Evolutionary conservation across 2,113 vertebrate genomes (phyloP).

Genomic region (Protomyctophum bolini): DNA sequence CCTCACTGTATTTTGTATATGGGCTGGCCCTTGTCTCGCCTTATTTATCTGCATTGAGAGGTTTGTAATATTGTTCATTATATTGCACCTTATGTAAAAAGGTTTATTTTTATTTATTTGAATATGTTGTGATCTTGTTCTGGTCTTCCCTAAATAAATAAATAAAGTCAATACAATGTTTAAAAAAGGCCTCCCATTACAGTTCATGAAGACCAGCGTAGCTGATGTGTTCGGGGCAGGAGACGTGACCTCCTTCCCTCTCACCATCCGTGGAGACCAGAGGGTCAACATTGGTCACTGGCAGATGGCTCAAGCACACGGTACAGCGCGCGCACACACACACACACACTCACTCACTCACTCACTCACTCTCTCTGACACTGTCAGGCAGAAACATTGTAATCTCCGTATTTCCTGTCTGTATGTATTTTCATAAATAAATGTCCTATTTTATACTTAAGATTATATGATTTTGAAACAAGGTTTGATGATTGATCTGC

Average conservation of each 20-base stretch:
- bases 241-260: slow-evolving; percentile 86
- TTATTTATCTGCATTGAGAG: neutral
- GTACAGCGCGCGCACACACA: slow-evolving; percentile 53
- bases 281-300: slow-evolving; percentile 83
- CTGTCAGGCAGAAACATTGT: too few species aligned
- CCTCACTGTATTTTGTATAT: too few species aligned
- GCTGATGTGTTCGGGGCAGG: slow-evolving; percentile 83
- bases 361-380: too few species aligned
- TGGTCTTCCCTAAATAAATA: neutral
- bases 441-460: too few species aligned
- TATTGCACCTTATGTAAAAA: neutral
- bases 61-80: too few species aligned
- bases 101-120: too few species aligned
- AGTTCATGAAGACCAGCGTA: slow-evolving; percentile 87
- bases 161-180: too few species aligned
- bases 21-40: too few species aligned
- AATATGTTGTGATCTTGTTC: neutral
- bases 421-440: too few species aligned
- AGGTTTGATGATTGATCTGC: neutral
- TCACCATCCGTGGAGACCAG: slow-evolving; percentile 69
- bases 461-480: too few species aligned
- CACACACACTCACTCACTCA: neutral
- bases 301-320: slow-evolving; percentile 88
- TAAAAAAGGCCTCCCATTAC: slow-evolving; percentile 2
- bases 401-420: too few species aligned